Evolutionary conservation across 2,113 vertebrate genomes (phyloP).

Genomic region (Theristicus caerulescens): DNA sequence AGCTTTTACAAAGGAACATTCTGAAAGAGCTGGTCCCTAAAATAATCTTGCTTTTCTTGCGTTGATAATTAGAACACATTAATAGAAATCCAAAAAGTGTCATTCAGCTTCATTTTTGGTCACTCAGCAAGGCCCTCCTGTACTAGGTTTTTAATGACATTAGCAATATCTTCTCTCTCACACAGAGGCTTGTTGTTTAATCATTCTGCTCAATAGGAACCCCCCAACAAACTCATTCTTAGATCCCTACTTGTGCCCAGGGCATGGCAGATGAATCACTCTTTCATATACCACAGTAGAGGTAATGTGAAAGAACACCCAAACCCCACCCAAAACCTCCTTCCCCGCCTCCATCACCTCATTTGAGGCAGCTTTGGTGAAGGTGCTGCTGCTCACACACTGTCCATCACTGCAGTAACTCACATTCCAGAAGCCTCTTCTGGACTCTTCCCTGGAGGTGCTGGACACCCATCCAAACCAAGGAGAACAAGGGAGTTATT

Average conservation of each 20-base stretch:
- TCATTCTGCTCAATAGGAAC: neutral
- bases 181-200: neutral
- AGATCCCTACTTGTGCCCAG: neutral
- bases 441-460: neutral
- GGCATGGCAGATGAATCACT: neutral
- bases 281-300: neutral
- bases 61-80: neutral
- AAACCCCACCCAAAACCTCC: neutral
- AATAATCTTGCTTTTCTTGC: neutral
- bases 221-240: neutral
- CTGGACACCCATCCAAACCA: neutral
- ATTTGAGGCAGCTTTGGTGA: neutral
- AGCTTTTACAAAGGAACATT: neutral
- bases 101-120: neutral
- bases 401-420: neutral
- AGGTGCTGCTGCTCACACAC: neutral
- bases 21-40: neutral
- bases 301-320: neutral
- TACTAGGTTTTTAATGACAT: neutral
- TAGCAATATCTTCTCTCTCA: neutral
- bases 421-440: neutral
- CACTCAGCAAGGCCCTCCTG: neutral
- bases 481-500: neutral
- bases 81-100: neutral
- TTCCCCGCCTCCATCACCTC: accelerated